A percentile compares a stretch with the other conserved stretches of the same genome.
Evolutionary conservation across 2,888 invertebrate species (phyloP).

Genomic region (Quadroppia sp.): DNA sequence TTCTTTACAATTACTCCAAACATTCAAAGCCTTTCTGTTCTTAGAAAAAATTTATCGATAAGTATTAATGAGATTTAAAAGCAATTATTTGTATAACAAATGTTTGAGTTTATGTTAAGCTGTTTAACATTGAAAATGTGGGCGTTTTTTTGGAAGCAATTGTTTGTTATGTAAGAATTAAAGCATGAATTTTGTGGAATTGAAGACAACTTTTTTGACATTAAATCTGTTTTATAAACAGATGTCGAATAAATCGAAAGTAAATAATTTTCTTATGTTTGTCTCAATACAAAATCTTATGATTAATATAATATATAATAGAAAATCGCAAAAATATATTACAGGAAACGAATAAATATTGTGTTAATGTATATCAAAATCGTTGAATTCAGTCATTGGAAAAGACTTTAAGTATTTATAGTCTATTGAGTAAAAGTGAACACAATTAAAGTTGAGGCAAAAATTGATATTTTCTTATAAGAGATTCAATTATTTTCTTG

Average conservation of each 20-base stretch:
- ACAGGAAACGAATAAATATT: constrained; percentile 6
- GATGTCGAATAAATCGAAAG: neutral
- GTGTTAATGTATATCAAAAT: neutral
- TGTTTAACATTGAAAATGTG: neutral
- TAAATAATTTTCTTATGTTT: neutral
- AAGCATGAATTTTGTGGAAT: neutral
- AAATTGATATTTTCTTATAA: neutral
- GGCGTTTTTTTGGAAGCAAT: neutral
- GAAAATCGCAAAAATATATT: neutral
- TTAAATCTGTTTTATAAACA: neutral
- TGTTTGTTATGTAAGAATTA: neutral
- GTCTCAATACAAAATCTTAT: no score
- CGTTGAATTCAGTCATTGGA: neutral
- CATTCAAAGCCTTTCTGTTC: no score
- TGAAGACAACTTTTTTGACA: constrained; percentile 3
- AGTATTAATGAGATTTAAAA: neutral
- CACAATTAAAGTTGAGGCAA: neutral
- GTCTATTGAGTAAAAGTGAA: neutral
- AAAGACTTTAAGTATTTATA: neutral
- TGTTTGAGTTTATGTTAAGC: neutral
- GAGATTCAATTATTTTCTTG: neutral
- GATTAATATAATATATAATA: neutral
- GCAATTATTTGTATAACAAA: neutral
- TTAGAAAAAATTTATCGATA: neutral
- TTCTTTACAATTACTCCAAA: no score